Evolutionary conservation across 2,113 vertebrate species (phyloP).

Genomic region (Pristiophorus japonicus): DNA sequence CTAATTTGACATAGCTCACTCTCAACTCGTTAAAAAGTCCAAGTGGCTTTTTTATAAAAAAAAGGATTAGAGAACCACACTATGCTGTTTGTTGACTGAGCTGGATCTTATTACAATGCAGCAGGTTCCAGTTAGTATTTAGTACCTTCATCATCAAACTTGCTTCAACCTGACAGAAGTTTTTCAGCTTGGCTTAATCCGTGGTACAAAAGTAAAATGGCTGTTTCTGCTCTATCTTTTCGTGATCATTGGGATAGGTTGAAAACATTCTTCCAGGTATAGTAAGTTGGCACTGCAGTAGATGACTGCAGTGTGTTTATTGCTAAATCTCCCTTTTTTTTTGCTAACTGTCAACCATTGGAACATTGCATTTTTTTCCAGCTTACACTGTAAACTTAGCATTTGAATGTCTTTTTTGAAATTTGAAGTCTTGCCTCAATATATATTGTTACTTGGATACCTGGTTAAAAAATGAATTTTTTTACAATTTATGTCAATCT

Average conservation of each 20-base stretch:
- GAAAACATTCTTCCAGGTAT: constrained; percentile 10
- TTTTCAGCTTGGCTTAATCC: not conserved
- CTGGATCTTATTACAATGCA: not conserved
- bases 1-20: not conserved
- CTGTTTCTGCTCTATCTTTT: not conserved
- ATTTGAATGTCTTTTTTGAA: not conserved
- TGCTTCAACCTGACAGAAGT: too few relatives aligned
- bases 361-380: not conserved
- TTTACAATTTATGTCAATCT: not conserved
- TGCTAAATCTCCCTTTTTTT: not conserved
- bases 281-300: not conserved
- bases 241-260: not conserved
- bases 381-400: not conserved
- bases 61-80: not conserved
- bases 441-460: not conserved
- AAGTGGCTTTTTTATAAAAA: not conserved
- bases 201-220: not conserved
- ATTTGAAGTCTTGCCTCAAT: not conserved
- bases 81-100: constrained; percentile 4
- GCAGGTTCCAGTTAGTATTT: not conserved
- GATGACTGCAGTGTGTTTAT: not conserved
- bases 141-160: not conserved
- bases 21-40: not conserved
- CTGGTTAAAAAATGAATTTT: not conserved
- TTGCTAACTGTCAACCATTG: not conserved